These are phyloP conservation scores for Aplysina aerophoba DNA, from an alignment of 37 sponge, comb jelly and placozoan species.

Conservation along the genomic window DNA sequence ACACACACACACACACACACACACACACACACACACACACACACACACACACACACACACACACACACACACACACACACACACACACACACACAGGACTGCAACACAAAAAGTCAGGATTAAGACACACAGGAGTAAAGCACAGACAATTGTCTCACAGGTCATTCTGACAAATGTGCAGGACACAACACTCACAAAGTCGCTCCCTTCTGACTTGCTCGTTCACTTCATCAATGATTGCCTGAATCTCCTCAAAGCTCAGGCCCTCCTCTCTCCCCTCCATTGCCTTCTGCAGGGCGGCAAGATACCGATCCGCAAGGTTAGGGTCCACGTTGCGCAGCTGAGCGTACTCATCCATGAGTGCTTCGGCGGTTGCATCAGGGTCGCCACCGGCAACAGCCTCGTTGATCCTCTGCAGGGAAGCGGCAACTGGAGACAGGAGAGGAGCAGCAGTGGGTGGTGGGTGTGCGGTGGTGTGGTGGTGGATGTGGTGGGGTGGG, in stretches of 20 bases:
- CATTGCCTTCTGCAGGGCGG: constrained; percentile 49
- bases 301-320: constrained; percentile 56
- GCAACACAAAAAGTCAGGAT: neutral
- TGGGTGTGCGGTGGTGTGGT: too few relatives aligned
- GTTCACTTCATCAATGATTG: constrained; percentile 70
- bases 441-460: too few relatives aligned
- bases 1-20: too few relatives aligned
- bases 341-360: constrained; percentile 42
- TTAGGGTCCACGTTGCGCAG: constrained; percentile 53
- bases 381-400: constrained; percentile 24
- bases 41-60: too few relatives aligned
- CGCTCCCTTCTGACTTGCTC: constrained; percentile 60
- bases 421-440: constrained; percentile 4
- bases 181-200: constrained; percentile 55
- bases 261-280: constrained; percentile 58
- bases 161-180: neutral
- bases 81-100: constrained; percentile 2
- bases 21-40: too few relatives aligned
- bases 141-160: neutral
- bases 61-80: constrained; percentile 30
- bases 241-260: constrained; percentile 67
- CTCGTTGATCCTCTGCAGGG: constrained; percentile 36
- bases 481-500: neutral
- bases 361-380: constrained; percentile 33
- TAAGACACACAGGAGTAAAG: neutral